Base-by-base conservation (phyloP, 2,888 invertebrate genomes). In the Ophion ellenae region DNA sequence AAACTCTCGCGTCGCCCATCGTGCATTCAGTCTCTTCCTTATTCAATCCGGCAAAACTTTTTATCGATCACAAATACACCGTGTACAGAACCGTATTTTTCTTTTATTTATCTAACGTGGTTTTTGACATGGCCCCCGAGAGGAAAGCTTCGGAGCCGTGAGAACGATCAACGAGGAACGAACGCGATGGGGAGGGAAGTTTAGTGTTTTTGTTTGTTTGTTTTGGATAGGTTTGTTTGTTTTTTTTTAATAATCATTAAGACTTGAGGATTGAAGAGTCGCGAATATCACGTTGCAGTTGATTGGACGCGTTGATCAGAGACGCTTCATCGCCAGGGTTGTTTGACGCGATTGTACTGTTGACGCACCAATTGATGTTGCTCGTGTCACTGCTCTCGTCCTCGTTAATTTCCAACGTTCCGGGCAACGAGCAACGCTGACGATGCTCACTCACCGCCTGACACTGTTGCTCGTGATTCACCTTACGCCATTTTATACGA, bases 401-500 rank as follows among this genome's bases (percentile, higher is more conserved):
- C 40, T 88, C 95, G 32, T 95, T 94, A 86, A 92, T 91, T 81
- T 95, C 95, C 32, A 95, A 90, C 7, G 66, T 36, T 36, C 90
- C 90, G 20, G 92, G 88, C 69, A 94, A 81, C n/a, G 95, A 92
- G 78, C 81, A 84, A 63, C 91, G 91, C 76, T 94, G 94, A 78
- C 90, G 91, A 61, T 93, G 90, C 84, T 94, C 94, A 96, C 95
- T 98, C 83, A 98, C 95, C 32, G 98, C 95, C 91, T 98, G 98
- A 93, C 98, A 98, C 61, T 98, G 98, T 90, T 98, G 96, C 93
- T 99, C 99, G 90, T 98, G 95, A 91, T 98, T 98, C 91, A 98
- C 98, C 92, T 99, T 99, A 74, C 99, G 95, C 99, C 99, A 99
- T 95, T 98, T 98, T 89, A 99, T 99, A 63, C 99, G 96, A 5